Conservation (phyloP, 2,888 invertebrate genomes). For the Apodemia mormo region DNA sequence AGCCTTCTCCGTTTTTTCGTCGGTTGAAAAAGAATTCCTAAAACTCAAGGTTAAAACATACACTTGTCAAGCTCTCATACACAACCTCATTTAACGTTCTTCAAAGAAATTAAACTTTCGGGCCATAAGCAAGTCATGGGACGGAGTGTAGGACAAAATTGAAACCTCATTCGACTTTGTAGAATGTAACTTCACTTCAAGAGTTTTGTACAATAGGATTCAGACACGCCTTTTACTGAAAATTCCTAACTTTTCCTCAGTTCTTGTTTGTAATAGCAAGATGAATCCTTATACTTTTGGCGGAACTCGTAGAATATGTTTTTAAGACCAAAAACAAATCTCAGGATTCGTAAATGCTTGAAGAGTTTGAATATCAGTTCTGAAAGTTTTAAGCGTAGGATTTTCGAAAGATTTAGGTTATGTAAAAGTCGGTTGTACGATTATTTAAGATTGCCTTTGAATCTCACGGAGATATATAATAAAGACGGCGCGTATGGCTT, state of each 20-base stretch:
- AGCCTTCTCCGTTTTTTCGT: no score
- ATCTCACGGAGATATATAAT: no score
- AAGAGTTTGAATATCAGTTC: constrained; percentile 16
- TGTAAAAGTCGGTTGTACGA: background rate
- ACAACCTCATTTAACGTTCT: background rate
- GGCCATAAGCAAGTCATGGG: constrained; percentile 11
- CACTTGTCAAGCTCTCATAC: background rate
- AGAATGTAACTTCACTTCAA: constrained; percentile 18
- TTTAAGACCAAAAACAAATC: constrained; percentile 14
- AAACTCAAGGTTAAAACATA: background rate
- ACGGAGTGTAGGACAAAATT: constrained; percentile 7
- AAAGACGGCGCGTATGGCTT: no score
- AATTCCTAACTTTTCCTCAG: constrained; percentile 19
- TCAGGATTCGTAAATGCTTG: constrained; percentile 3
- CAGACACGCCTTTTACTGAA: constrained; percentile 15
- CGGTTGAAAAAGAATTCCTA: no score
- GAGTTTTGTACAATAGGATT: constrained; percentile 16
- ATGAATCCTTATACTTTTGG: constrained; percentile 8
- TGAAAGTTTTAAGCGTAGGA: constrained; percentile 8
- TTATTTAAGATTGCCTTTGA: background rate
- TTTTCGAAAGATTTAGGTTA: constrained; percentile 5
- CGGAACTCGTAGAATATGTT: constrained; percentile 19
- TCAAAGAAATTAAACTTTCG: constrained; percentile 5
- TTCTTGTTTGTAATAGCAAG: constrained; percentile 20
- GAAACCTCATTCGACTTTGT: constrained; percentile 8